Evolutionary conservation across 2,113 vertebrate genomes (phyloP).

Genomic region (Lucifuga dentata): DNA sequence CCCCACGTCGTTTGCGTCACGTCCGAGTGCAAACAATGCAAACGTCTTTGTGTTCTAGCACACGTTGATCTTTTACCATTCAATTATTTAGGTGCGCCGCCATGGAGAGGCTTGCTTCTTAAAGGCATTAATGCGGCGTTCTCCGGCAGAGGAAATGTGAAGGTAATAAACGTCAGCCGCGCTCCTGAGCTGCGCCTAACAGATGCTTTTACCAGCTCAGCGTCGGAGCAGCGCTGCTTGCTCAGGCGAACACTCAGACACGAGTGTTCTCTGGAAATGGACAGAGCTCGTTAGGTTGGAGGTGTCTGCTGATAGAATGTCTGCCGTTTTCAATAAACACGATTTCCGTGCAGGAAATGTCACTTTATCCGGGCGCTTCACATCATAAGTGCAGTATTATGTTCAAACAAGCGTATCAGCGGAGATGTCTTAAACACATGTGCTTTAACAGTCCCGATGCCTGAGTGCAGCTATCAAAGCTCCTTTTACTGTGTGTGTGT

Average conservation of each 20-base stretch:
- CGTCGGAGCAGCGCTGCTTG: constrained; percentile 75
- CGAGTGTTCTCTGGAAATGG: constrained; percentile 83
- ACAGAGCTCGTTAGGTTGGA: constrained; percentile 86
- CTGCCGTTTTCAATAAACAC: constrained; percentile 82
- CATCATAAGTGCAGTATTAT: constrained; percentile 63
- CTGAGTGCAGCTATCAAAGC: constrained; percentile 13
- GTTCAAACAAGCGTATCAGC: constrained; percentile 62
- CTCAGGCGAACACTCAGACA: constrained; percentile 75
- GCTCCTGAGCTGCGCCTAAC: constrained; percentile 81
- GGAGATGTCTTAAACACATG: constrained; percentile 66
- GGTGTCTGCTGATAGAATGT: constrained; percentile 82
- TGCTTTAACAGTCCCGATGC: constrained; percentile 19
- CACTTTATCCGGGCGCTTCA: constrained; percentile 70
- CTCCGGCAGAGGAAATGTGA: constrained; percentile 80
- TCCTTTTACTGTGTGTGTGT: constrained; percentile 34
- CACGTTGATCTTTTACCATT: constrained; percentile 77
- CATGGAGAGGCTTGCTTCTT: constrained; percentile 79
- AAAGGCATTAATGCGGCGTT: constrained; percentile 80
- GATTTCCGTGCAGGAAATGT: constrained; percentile 77
- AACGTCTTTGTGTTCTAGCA: constrained; percentile 78
- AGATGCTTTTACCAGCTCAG: constrained; percentile 86
- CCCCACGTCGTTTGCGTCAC: constrained; percentile 69
- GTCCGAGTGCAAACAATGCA: no score
- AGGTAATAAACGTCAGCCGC: constrained; percentile 83
- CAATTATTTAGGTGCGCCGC: constrained; percentile 86